These are phyloP conservation scores for Catharus ustulatus DNA, from an alignment of 2,797 vertebrate species.

Conservation along the genomic window DNA sequence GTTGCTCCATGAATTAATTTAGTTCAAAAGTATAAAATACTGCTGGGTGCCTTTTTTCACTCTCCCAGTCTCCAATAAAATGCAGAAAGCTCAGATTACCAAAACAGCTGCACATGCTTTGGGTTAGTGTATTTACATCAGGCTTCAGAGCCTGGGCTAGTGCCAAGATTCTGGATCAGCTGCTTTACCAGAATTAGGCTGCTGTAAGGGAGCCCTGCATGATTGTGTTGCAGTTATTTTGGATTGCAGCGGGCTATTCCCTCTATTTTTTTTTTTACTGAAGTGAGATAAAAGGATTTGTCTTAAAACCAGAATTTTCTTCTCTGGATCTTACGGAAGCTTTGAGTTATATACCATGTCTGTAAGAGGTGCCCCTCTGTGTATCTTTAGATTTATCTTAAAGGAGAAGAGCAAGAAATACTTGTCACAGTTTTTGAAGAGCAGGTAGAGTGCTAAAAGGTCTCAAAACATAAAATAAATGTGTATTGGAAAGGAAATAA, in stretches of 20 bases:
- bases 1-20: background rate
- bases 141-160: background rate
- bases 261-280: slow-evolving; percentile 25
- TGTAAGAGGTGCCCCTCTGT: background rate
- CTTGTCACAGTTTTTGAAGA: background rate
- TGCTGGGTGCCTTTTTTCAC: background rate
- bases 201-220: slow-evolving; percentile 38
- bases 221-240: slow-evolving; percentile 61
- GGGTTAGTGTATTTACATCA: background rate
- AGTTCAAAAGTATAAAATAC: background rate
- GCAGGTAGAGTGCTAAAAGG: background rate
- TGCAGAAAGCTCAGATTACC: slow-evolving; percentile 21
- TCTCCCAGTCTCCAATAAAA: background rate
- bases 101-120: slow-evolving; percentile 52
- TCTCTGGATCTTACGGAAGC: background rate
- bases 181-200: background rate
- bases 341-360: background rate
- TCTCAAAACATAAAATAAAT: slow-evolving; percentile 15
- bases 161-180: slow-evolving; percentile 47
- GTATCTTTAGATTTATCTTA: background rate
- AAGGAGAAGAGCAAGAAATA: background rate
- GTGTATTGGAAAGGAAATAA: background rate
- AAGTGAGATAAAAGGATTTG: slow-evolving; percentile 57
- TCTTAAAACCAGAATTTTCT: slow-evolving; percentile 55
- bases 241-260: slow-evolving; percentile 34